Evolutionary conservation across 2,888 invertebrate species (phyloP).

Genomic region (Drosophila ezoana): DNA sequence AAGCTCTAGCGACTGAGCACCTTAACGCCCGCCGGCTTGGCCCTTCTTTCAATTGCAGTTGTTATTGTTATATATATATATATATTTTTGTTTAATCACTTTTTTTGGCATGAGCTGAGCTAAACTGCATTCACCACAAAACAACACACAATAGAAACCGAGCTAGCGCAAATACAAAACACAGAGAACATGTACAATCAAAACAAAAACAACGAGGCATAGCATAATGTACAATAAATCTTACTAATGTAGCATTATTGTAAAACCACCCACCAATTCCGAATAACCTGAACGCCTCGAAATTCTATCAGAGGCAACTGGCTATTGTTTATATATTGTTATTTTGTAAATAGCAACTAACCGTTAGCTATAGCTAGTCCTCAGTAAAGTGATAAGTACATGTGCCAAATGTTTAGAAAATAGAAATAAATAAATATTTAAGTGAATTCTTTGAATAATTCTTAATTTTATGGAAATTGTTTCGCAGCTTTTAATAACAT

Average conservation of each 20-base stretch:
- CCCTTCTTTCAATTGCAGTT: constrained; percentile 12
- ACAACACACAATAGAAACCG: constrained; percentile 4
- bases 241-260: constrained; percentile 25
- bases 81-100: constrained; percentile 18
- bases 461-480: too few relatives aligned
- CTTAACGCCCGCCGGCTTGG: background rate
- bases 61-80: constrained; percentile 25
- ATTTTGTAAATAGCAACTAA: background rate
- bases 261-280: background rate
- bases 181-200: constrained; percentile 11
- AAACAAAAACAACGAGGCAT: background rate
- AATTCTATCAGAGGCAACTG: background rate
- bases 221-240: constrained; percentile 28
- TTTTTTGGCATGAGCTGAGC: constrained; percentile 25
- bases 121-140: constrained; percentile 2
- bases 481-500: background rate
- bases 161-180: constrained; percentile 11
- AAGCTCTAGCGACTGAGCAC: constrained; percentile 39
- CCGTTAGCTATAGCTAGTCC: background rate
- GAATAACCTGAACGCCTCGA: background rate
- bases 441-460: background rate
- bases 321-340: background rate
- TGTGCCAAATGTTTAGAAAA: background rate
- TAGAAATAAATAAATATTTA: background rate
- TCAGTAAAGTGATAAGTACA: background rate